Conservation (phyloP, 2,888 invertebrate genomes). For the Saturnia pavonia region DNA sequence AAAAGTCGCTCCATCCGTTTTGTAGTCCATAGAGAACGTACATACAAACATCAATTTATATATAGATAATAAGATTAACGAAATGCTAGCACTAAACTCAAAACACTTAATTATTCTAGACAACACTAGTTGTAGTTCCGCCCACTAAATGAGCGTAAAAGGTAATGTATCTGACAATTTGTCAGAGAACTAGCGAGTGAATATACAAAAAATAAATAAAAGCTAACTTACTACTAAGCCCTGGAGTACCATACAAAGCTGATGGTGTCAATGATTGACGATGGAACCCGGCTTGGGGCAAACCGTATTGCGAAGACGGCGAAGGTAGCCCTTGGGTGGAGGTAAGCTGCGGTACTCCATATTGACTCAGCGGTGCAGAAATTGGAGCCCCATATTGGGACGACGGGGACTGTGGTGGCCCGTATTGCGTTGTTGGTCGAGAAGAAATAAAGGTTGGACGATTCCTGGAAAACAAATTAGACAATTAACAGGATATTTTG, state of each 20-base stretch:
- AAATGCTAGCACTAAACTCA: no score
- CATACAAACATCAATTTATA: no score
- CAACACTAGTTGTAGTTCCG: no score
- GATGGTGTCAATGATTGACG: conserved; percentile 30
- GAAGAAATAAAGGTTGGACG: conserved; percentile 51
- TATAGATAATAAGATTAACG: no score
- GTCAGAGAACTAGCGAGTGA: no score
- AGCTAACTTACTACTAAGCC: conserved; percentile 20
- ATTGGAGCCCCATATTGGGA: conserved; percentile 65
- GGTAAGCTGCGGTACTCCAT: conserved; percentile 30
- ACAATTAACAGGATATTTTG: no score
- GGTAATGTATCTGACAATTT: no score
- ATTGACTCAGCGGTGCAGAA: conserved; percentile 27
- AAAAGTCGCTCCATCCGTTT: no score
- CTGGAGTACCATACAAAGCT: conserved; percentile 47
- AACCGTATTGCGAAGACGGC: conserved; percentile 26
- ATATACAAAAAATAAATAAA: no score
- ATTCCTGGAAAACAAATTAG: conserved; percentile 38
- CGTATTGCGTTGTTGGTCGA: conserved; percentile 24
- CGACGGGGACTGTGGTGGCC: conserved; percentile 30
- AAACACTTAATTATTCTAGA: no score
- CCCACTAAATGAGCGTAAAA: no score
- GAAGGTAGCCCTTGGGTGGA: conserved; percentile 21
- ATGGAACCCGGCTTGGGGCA: conserved; percentile 19
- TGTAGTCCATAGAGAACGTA: no score